Evolutionary conservation across 2,113 vertebrate genomes (phyloP), one percentile per base, ranked within the genome.

Genomic region (Pomatorhinus ruficollis): DNA sequence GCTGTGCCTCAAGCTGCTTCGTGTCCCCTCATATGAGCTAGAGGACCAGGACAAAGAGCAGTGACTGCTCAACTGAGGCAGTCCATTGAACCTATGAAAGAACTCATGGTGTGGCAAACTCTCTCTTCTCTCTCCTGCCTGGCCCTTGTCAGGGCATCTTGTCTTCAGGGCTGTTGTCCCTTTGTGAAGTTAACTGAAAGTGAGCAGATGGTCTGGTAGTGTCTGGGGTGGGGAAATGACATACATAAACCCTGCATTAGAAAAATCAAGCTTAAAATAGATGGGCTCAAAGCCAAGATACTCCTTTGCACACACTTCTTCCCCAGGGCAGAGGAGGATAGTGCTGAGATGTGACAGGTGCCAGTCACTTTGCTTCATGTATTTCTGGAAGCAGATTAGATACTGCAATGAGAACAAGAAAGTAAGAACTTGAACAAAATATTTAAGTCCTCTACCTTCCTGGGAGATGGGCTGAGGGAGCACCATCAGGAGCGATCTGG

Each of bases 181-280:
- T 77, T 70, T 39, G 68, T 70, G 64, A 90, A 83, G 50, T 47
- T 70, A 89, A 59, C 13, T 4, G 8, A 95, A 95, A 95, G 68
- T 21, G 52, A 92, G 13, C 92, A 96, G 94, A 90, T 92, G 92
- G 90, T 70, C 40, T 77, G 54, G 9, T 95, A 27, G 35, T 63
- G 50, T 80, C 59, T 90, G 50, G 11, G 54, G n/a, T 8, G 25
- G 63, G n/a, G 35, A 88, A 88, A 69, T 47, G 54, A 65, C 63
- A 88, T 5, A 10, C 45, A 45, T 61, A 54, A 86, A 27, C 45
- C 50, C 60, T 11, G 7, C 87, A 90, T 74, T 81, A 86, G 50
- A 40, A 88, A 88, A 93, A 93, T 22, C 5, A 5, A 86, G 45
- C 39, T 95, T 85, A 93, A 94, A 96, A 94, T 92, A 92, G 89